These are phyloP conservation scores for Calephelis nemesis DNA, from an alignment of 1,140 invertebrate species.

Conservation along the genomic window DNA sequence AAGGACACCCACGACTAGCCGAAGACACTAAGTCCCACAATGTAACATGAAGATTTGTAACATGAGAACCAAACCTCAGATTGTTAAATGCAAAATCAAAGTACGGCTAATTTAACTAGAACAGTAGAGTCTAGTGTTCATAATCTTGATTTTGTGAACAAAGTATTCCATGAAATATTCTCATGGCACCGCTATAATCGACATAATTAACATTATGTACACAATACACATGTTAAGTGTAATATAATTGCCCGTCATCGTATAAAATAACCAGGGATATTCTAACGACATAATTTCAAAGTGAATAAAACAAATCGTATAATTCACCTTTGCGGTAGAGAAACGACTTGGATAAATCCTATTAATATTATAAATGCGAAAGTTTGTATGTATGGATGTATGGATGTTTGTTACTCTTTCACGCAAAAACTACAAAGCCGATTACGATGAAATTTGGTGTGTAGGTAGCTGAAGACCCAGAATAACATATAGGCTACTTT, in stretches of 20 bases:
- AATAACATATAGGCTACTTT: too few relatives aligned
- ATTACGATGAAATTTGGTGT: too few relatives aligned
- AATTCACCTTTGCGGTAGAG: constrained; percentile 6
- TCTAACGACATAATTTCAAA: constrained; percentile 13
- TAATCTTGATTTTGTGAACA: not conserved
- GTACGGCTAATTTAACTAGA: not conserved
- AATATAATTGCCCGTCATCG: constrained; percentile 16
- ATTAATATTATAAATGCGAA: too few relatives aligned
- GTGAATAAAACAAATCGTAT: constrained; percentile 3
- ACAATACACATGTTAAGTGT: constrained; percentile 11
- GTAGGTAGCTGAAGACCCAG: too few relatives aligned
- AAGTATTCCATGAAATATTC: constrained; percentile 11
- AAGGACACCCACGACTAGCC: too few relatives aligned
- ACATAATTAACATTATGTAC: constrained; percentile 7
- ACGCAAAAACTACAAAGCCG: too few relatives aligned
- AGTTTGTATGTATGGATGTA: too few relatives aligned
- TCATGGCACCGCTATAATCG: constrained; percentile 7
- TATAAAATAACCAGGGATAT: constrained; percentile 9
- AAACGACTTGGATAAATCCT: too few relatives aligned
- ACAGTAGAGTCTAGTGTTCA: not conserved
- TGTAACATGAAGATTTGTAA: too few relatives aligned
- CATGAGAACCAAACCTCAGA: not conserved
- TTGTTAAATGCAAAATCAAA: not conserved
- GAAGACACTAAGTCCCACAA: too few relatives aligned
- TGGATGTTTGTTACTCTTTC: too few relatives aligned